Evolutionary conservation across 2,797 vertebrate genomes (phyloP).

Genomic region (Nyctibius grandis): DNA sequence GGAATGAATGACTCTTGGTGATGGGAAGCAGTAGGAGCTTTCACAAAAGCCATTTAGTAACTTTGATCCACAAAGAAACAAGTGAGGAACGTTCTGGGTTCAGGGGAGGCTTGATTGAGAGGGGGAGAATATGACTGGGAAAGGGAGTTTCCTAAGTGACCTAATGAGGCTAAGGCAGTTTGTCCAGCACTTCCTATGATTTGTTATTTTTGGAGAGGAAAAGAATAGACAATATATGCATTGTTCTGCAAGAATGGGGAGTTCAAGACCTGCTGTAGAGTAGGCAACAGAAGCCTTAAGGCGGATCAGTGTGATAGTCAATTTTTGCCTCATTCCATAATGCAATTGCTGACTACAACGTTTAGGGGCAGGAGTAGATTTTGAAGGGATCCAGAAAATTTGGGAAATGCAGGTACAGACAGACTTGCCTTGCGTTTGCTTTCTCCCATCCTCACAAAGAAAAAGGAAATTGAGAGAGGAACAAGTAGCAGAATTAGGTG

Average conservation of each 20-base stretch:
- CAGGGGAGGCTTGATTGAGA: background rate
- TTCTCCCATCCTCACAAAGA: background rate
- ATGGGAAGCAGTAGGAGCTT: background rate
- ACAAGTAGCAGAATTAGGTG: background rate
- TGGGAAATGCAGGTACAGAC: background rate
- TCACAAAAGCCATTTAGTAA: background rate
- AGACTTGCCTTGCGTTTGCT: background rate
- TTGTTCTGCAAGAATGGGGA: background rate
- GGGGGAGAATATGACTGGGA: background rate
- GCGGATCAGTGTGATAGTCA: background rate
- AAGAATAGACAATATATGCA: background rate
- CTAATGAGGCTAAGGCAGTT: background rate
- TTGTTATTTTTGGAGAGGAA: background rate
- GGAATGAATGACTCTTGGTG: background rate
- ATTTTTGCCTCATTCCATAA: background rate
- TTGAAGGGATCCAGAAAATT: background rate
- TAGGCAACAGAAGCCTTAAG: background rate
- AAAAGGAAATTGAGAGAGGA: background rate
- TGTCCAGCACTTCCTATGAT: background rate
- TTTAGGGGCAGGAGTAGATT: background rate
- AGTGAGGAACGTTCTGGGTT: background rate
- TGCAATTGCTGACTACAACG: background rate
- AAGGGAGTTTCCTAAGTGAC: background rate
- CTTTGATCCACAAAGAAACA: background rate
- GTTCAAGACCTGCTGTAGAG: background rate